These are phyloP conservation scores for Parazoanthus atlanticus DNA, from an alignment of 92 coral and sea anemone species.

Conservation along the genomic window DNA sequence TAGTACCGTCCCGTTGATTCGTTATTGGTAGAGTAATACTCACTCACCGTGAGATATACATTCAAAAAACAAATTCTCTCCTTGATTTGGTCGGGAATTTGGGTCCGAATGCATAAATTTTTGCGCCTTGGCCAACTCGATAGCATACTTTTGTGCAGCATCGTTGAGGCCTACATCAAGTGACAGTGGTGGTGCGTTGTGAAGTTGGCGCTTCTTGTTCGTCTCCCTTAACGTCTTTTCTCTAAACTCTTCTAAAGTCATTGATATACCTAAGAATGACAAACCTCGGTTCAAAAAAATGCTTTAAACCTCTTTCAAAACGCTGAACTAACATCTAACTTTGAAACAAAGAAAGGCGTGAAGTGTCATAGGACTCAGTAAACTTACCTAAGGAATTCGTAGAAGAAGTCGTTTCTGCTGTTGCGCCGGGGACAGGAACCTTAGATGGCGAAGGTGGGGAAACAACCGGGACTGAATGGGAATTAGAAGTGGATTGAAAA, in stretches of 20 bases:
- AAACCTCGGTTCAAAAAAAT: no score
- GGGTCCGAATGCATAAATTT: slow-evolving; percentile 47
- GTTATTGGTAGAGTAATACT: no score
- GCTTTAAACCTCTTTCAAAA: background rate
- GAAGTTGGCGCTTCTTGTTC: slow-evolving; percentile 49
- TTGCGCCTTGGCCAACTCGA: slow-evolving; percentile 31
- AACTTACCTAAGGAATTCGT: background rate
- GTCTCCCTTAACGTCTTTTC: slow-evolving; percentile 33
- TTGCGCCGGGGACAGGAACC: background rate
- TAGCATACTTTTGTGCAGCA: slow-evolving; percentile 52
- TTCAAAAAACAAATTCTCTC: slow-evolving; percentile 53
- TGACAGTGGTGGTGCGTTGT: slow-evolving; percentile 45
- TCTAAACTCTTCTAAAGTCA: slow-evolving; percentile 35
- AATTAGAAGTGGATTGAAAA: no score
- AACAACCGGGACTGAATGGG: no score
- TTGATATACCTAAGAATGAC: background rate
- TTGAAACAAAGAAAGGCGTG: background rate
- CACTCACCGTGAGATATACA: slow-evolving; percentile 49
- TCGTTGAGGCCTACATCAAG: slow-evolving; percentile 21
- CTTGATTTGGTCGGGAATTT: slow-evolving; percentile 38
- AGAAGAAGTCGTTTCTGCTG: background rate
- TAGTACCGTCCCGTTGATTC: no score
- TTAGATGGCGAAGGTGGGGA: background rate
- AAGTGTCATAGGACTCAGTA: background rate
- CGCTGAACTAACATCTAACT: background rate